Base-by-base conservation (phyloP, 2,888 invertebrate species). In the Amiota communis region DNA sequence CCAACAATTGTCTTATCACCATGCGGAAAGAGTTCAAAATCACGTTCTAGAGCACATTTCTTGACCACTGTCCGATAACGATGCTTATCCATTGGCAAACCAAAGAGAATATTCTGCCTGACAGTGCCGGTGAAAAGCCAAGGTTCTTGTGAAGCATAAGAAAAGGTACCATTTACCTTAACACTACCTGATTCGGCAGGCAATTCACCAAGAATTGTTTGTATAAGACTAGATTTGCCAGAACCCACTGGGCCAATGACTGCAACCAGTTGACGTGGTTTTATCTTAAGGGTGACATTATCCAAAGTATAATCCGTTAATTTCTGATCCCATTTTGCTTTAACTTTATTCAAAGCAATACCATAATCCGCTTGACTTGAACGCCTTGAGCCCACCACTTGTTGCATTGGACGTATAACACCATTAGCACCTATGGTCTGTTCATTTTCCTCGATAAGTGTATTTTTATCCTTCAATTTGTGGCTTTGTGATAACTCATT, bases 121-220 rank as follows among this genome's bases (percentile, higher is more conserved):
- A 93, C 92, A 1, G 92, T 92, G 51, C 94, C 93, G 0, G 93
- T 93, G 81, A 95, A 95, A n/a, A 95, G 90, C 97, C 97, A 97
- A 0, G 97, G 94, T 80, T 97, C 94, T 84, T 97, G 96, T 56
- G 95, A 92, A 1, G 95, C 94, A 86, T 97, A 97, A 0, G 94
- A 93, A 46, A 94, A 80, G 0, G 90, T 91, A 0, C 93, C 93
- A 23, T 91, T 91, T 0, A 95, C 91, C 57, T 91, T 89, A 6
- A 94, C 87, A 0, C 89, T 89, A 1, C 93, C 93, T 48, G 90
- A 87, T 36, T 89, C 90, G 0, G 91, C 81, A 0, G 91, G 90
- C n/a, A 93, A 79, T 81, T 93, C 93, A 63, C 88, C 87, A 1
- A 91, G 87, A 75, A 93, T 91, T 1, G 90, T 89, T 79, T 93